Base-by-base conservation (phyloP, 2,113 vertebrate genomes). In the Lota lota region DNA sequence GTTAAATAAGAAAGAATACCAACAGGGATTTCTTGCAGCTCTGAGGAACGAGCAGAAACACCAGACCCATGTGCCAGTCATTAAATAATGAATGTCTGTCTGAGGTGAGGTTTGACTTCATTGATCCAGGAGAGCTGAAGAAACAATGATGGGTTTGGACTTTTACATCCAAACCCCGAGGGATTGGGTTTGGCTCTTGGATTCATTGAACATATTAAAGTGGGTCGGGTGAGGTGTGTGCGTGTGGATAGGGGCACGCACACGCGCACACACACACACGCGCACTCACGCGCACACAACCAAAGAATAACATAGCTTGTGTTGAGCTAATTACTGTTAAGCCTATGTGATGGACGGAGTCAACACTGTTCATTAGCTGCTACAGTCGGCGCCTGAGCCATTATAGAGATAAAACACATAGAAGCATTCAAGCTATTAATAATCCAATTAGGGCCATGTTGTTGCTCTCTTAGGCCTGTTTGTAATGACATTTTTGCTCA, bases 101-200 rank as follows among this genome's bases (percentile, higher is more conserved):
- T 70, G 81, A 75, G 78, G 88, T 83, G 73, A 87, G 85, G 83
- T 90, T 90, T 90, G 89, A 89, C 89, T 89, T 84, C 82, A 91
- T 91, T 87, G 89, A 91, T 89, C 78, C 73, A 69, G 60, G 58
- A 77, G 69, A 61, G 77, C 78, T 66, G 69, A 72, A 84, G 69
- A 71, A 82, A 83, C 72, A 56, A 75, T 79, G 75, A 76, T 81
- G 68, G 71, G 73, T 76, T 47, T 47, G 11, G 40, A 47, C 40
- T 47, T 47, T 47, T 14, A 47, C 40, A 47, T 14, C 40, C 10
- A 47, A 47, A 47, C 7, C 40, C 8, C 76, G 24, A 73, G 63
- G 80, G 60, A 75, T 68, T 71, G 63, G 20, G 68, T 60, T 67
- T 64, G 77, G 78, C 64, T 12, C 28, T 57, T 80, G 73, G 79